Evolutionary conservation across 2,888 invertebrate genomes (phyloP), one percentile per base, ranked within the genome.

Genomic region (Tridacna gigas): DNA sequence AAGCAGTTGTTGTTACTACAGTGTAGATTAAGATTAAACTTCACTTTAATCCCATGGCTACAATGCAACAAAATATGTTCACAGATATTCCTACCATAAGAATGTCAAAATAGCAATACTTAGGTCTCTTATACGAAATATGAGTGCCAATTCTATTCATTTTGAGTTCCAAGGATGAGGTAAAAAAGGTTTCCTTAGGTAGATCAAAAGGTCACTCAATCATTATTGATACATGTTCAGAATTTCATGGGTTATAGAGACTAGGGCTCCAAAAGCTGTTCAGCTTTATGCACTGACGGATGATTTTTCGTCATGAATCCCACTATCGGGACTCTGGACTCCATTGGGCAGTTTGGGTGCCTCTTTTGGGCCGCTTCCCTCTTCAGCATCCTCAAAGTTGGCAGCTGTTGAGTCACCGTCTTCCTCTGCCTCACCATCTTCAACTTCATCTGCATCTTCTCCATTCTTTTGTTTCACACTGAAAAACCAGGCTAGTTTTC

Each of bases 261-360:
- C 67, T 67, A 67, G 67, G 28, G 45, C 45, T n/a, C 37, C 1
- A 67, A 18, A 67, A 45, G 67, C 67, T 45, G 3, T 73, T 5
- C 22, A 7, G 25, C 73, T 60, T 78, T 86, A 86, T 67, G 80
- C 80, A 60, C 61, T 77, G 56, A 82, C 86, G 71, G 86, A 82
- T 15, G 91, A 86, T 74, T 90, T 89, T 75, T 91, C 91, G 28
- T 86, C 89, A 74, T 90, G 90, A 78, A 90, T 90, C 48, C 88
- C 90, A 25, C 90, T 90, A 61, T 91, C 91, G 20, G 91, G 90
- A 47, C 89, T 90, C 75, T 89, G 89, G 5, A 89, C 75, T n/a
- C 87, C 88, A 28, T 89, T 89, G 51, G 84, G 88, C 71, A 88
- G 45, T 79, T 82, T 61, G 37, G 78, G 83, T 79, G 86, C 87